phyloP scores from a whole-genome alignment of 2,888 invertebrate genomes.

The Zhuqinia jingwanae region DNA sequence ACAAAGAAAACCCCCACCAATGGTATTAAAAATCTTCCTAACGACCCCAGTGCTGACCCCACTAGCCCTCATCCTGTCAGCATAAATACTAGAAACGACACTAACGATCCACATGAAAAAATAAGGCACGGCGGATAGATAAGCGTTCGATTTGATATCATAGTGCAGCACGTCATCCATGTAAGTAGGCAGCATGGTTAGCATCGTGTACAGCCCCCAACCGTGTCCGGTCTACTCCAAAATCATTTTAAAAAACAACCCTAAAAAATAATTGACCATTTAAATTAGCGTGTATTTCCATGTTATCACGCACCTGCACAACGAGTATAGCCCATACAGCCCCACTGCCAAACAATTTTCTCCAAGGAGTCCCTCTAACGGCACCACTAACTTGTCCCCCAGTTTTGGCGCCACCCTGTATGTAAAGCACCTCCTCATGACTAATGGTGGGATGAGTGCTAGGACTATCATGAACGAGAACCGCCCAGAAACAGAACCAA shows the following conservation, averaged over 20 bases:
- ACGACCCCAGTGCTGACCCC: conserved; percentile 81
- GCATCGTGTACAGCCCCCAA: conserved; percentile 89
- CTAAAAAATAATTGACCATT: background rate
- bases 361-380: conserved; percentile 75
- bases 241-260: no score
- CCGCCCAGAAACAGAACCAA: conserved; percentile 91
- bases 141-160: conserved; percentile 86
- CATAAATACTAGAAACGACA: conserved; percentile 85
- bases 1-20: conserved; percentile 80
- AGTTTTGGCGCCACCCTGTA: conserved; percentile 69
- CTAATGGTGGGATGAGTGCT: conserved; percentile 88
- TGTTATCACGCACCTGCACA: conserved; percentile 61
- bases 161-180: conserved; percentile 92
- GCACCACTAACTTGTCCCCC: background rate
- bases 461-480: conserved; percentile 88
- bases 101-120: conserved; percentile 86
- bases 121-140: conserved; percentile 85
- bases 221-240: conserved; percentile 14
- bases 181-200: conserved; percentile 91
- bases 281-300: background rate
- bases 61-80: conserved; percentile 84
- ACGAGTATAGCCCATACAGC: conserved; percentile 77
- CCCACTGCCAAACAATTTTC: conserved; percentile 75
- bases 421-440: conserved; percentile 86
- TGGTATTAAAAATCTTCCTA: conserved; percentile 82